These are phyloP conservation scores for Amblyraja radiata DNA, from an alignment of 2,797 vertebrate species.

Conservation along the genomic window DNA sequence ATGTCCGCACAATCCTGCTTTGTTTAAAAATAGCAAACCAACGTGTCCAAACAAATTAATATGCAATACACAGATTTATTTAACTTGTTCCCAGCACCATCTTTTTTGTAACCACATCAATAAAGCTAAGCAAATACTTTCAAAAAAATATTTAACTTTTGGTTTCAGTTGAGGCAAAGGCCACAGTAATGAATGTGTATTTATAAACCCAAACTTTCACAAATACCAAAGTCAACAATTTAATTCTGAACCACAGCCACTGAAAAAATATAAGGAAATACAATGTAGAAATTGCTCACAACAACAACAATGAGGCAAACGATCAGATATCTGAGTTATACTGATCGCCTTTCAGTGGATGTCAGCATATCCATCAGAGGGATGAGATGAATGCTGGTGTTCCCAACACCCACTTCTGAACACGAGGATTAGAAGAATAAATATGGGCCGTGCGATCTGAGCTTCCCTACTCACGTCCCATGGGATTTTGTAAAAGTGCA, in stretches of 20 bases:
- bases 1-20: background rate
- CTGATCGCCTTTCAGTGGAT: background rate
- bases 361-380: too few relatives aligned
- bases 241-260: background rate
- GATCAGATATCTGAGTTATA: background rate
- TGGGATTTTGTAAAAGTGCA: background rate
- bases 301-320: background rate
- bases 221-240: background rate
- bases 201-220: background rate
- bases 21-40: slow-evolving; percentile 33
- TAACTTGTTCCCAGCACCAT: background rate
- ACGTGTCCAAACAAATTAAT: background rate
- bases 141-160: background rate
- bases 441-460: background rate
- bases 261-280: background rate
- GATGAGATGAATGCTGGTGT: too few relatives aligned
- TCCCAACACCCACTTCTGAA: too few relatives aligned
- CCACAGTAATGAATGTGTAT: background rate
- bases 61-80: background rate
- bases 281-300: background rate
- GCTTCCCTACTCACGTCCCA: background rate
- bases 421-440: background rate
- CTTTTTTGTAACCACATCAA: background rate
- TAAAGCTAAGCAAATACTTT: background rate
- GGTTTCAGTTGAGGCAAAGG: background rate